Conservation (phyloP, 2,888 invertebrate species). For the Scaptomyza caliginosa region DNA sequence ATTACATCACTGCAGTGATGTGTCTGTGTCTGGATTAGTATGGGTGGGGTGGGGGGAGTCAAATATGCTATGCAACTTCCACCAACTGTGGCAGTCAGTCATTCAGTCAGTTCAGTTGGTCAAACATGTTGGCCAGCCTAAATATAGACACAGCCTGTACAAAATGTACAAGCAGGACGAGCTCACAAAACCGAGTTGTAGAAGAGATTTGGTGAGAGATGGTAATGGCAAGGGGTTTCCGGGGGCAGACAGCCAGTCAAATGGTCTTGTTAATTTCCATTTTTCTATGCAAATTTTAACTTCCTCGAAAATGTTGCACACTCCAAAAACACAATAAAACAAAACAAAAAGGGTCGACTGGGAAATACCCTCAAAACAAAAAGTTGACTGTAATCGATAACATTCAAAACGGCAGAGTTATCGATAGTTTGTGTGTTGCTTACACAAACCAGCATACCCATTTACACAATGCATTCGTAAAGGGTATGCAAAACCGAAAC, state of each 20-base stretch:
- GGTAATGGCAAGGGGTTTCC: not conserved
- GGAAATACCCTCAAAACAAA: not conserved
- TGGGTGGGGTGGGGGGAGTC: not conserved
- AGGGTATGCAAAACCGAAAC: constrained; percentile 28
- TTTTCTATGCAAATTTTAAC: constrained; percentile 81
- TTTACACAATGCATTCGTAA: too few species aligned
- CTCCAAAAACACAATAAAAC: constrained; percentile 53
- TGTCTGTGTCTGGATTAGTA: constrained; percentile 1
- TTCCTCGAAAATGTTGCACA: constrained; percentile 71
- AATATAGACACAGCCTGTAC: constrained; percentile 71
- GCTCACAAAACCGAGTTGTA: constrained; percentile 13
- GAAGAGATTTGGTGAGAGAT: not conserved
- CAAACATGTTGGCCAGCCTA: constrained; percentile 72
- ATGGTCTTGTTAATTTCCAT: constrained; percentile 81
- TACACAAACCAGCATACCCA: too few species aligned
- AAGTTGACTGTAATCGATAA: not conserved
- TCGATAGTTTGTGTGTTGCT: too few species aligned
- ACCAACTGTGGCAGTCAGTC: constrained; percentile 76
- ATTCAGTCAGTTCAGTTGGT: constrained; percentile 79
- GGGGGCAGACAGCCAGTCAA: constrained; percentile 65
- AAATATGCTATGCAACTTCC: constrained; percentile 45
- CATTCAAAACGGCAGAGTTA: not conserved
- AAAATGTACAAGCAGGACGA: constrained; percentile 70
- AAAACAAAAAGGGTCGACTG: constrained; percentile 20
- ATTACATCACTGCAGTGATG: constrained; percentile 67